Conservation (phyloP, 2,797 vertebrate species). For the Echiichthys vipera region DNA sequence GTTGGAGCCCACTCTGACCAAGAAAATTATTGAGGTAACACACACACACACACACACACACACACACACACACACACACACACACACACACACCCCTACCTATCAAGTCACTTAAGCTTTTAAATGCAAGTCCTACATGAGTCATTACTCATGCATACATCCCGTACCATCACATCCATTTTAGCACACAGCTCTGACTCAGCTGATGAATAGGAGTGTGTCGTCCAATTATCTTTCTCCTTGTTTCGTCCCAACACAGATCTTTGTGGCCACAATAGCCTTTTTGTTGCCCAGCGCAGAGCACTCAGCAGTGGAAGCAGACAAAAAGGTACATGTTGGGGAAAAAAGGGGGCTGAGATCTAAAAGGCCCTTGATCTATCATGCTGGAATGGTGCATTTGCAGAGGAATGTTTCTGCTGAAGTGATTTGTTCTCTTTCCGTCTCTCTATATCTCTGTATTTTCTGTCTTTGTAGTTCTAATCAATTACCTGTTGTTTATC, state of each 20-base stretch:
- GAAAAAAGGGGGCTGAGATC: conserved; percentile 72
- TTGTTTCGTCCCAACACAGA: conserved; percentile 85
- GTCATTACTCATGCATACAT: conserved; percentile 26
- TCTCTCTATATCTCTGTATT: background rate
- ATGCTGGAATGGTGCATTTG: conserved; percentile 72
- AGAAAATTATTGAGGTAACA: conserved; percentile 95
- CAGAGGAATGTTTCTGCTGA: conserved; percentile 76
- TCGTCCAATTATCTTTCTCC: conserved; percentile 75
- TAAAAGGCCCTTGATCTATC: conserved; percentile 72
- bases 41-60: background rate
- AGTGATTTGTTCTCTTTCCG: conserved; percentile 38
- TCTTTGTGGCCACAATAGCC: conserved; percentile 96
- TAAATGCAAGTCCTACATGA: conserved; percentile 11
- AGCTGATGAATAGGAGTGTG: conserved; percentile 66
- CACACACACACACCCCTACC: background rate
- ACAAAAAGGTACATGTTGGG: conserved; percentile 93
- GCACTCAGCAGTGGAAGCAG: conserved; percentile 92
- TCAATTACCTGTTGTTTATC: conserved; percentile 4
- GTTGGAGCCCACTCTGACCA: conserved; percentile 88
- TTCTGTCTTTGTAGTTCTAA: background rate
- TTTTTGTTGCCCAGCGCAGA: conserved; percentile 97
- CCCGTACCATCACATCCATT: conserved; percentile 29
- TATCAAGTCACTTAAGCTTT: conserved; percentile 17
- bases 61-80: background rate
- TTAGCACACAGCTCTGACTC: conserved; percentile 38